phyloP scores from a whole-genome alignment of 2,888 invertebrate species.

The Nipponacmea schrenckii region DNA sequence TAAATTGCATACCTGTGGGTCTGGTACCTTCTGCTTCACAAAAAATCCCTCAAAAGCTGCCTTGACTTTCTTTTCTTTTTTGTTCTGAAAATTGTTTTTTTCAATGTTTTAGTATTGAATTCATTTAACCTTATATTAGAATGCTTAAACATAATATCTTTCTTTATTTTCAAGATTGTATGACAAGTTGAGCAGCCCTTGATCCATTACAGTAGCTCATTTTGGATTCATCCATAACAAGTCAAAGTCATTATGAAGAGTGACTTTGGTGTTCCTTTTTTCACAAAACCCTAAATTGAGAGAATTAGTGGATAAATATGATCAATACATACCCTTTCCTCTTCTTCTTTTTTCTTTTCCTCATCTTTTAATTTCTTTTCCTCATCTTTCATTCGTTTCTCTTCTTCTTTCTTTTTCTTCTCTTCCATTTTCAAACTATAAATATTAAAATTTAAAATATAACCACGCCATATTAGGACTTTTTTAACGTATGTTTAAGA shows the following conservation, averaged over 20 bases:
- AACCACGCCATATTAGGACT: background rate
- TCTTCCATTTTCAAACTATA: slow-evolving; percentile 57
- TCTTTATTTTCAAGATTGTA: too few species aligned
- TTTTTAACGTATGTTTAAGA: too few species aligned
- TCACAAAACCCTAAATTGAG: too few species aligned
- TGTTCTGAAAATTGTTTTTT: slow-evolving; percentile 52
- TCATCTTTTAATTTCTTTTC: slow-evolving; percentile 55
- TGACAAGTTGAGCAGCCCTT: too few species aligned
- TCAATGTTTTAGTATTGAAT: too few species aligned
- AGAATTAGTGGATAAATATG: too few species aligned
- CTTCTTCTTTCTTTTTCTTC: slow-evolving; percentile 57
- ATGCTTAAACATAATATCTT: too few species aligned
- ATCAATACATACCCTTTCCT: slow-evolving; percentile 43
- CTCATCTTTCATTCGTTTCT: slow-evolving; percentile 54
- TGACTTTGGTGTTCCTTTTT: too few species aligned
- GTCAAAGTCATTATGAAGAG: too few species aligned
- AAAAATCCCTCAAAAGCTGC: slow-evolving; percentile 87
- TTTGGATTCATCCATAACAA: too few species aligned
- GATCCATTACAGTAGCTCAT: too few species aligned
- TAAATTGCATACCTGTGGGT: background rate
- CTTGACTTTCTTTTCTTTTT: slow-evolving; percentile 76
- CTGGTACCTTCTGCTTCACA: slow-evolving; percentile 48
- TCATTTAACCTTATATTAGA: too few species aligned
- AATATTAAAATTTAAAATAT: slow-evolving; percentile 16
- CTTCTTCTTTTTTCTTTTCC: slow-evolving; percentile 51